Percentiles rank a stretch among this genome's conserved stretches.
Evolutionary conservation across 1,140 invertebrate genomes (phyloP).

Genomic region (Nephotettix cincticeps): DNA sequence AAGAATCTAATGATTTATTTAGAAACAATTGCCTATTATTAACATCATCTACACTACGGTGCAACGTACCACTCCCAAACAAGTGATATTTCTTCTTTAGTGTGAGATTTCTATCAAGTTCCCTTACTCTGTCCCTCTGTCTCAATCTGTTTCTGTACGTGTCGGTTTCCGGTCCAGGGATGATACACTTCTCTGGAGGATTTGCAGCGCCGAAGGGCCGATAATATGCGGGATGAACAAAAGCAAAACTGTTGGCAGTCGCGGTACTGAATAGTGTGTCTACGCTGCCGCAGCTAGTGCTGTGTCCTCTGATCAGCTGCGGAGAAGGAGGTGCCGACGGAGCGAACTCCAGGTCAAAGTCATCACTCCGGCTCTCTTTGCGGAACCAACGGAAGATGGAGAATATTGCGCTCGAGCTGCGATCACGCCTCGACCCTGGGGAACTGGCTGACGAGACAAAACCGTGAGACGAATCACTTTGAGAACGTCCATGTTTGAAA

Average conservation of each 20-base stretch:
- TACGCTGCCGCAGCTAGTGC: conserved; percentile 56
- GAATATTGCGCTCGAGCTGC: conserved; percentile 46
- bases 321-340: conserved; percentile 30
- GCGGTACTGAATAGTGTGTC: conserved; percentile 63
- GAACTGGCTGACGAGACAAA: conserved; percentile 18
- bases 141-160: conserved; percentile 60
- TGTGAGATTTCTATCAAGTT: conserved; percentile 57
- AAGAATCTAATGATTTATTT: conserved; percentile 23
- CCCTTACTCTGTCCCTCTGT: conserved; percentile 55
- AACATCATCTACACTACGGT: conserved; percentile 33
- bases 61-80: conserved; percentile 50
- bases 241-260: conserved; percentile 70
- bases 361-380: conserved; percentile 37
- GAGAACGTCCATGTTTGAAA: conserved; percentile 13
- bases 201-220: conserved; percentile 47
- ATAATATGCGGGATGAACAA: conserved; percentile 56
- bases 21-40: conserved; percentile 35
- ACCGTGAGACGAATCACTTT: conserved; percentile 18
- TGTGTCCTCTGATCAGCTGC: conserved; percentile 31
- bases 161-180: conserved; percentile 55
- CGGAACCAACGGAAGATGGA: conserved; percentile 54
- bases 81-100: conserved; percentile 62
- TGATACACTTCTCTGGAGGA: conserved; percentile 48
- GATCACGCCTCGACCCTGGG: conserved; percentile 27
- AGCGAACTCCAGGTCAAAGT: conserved; percentile 30